Base-by-base conservation (phyloP, 1,140 invertebrate species). In the Trichonephila inaurata region DNA sequence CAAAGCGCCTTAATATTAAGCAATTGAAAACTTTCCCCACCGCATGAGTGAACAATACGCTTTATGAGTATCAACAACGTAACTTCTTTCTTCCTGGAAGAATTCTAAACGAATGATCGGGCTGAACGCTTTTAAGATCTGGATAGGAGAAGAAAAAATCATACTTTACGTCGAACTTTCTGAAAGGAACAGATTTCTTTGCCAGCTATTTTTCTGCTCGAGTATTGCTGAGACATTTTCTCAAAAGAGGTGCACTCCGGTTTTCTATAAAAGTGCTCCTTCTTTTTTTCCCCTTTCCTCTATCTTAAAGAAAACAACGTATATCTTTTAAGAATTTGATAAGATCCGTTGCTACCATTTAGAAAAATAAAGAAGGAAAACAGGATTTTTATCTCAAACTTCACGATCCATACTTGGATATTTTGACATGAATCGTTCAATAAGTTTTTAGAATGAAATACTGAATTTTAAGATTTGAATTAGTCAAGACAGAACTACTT, bases 161-260 rank as follows among this genome's bases (percentile, higher is more conserved):
- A 33, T 40, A 77, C 28, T 77, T 77, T 40, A 28, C 72, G 24
- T 14, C 28, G 14, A 77, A 77, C 28, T 77, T 77, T 77, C 14
- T 77, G 28, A 77, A 77, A 77, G 72, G 72, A 77, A 77, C 72
- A 77, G 72, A 77, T 77, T 77, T 77, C 69, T 33, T 77, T 33
- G 69, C 28, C 69, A 28, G 69, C 69, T 24, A 14, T 77, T 77
- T 77, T 33, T 77, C 72, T 19, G 33, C 28, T 18, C 72, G 72
- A 77, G 28, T 77, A 77, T 77, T 18, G 24, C 33, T 24, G 1
- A 18, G 72, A 40, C 72, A 77, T 77, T 77, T 77, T 33, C 28
- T 77, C 28, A 77, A 77, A 51, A 77, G 18, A 33, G 18, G 24
- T 77, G 72, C 72, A 77, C 72, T 77, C 72, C 4, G 16, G 28